A percentile compares a stretch with the other conserved stretches of the same genome.
These are phyloP conservation scores for Hololepta plana DNA, from an alignment of 2,888 invertebrate species.

Conservation along the genomic window DNA sequence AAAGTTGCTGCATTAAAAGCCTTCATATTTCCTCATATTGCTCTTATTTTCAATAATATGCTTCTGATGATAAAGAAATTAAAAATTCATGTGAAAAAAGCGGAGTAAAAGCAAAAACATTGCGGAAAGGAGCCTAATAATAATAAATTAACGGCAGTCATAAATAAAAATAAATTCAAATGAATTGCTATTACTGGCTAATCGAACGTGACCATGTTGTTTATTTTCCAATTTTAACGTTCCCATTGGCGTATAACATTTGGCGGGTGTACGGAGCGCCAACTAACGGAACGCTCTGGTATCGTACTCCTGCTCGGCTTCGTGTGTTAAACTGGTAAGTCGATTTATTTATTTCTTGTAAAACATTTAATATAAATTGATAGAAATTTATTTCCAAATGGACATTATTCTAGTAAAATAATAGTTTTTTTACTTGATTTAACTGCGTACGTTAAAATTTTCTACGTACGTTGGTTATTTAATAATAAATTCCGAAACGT, in stretches of 20 bases:
- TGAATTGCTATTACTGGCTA: too few species aligned
- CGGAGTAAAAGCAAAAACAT: too few species aligned
- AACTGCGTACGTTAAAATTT: constrained; percentile 15
- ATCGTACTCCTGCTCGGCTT: constrained; percentile 11
- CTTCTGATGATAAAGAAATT: too few species aligned
- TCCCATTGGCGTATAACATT: constrained; percentile 20
- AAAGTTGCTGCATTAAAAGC: too few species aligned
- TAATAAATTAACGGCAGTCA: too few species aligned
- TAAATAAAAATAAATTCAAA: too few species aligned
- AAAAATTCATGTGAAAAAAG: too few species aligned
- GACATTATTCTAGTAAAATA: constrained; percentile 19
- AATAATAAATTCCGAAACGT: constrained; percentile 20
- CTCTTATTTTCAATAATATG: too few species aligned
- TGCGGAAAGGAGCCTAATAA: constrained; percentile 1
- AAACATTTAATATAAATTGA: constrained; percentile 24
- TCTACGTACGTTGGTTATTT: constrained; percentile 13
- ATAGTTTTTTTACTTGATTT: constrained; percentile 25
- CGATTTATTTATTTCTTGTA: constrained; percentile 18
- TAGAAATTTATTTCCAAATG: constrained; percentile 18
- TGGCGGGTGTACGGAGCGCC: constrained; percentile 23
- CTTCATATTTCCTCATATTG: too few species aligned
- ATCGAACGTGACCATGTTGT: constrained; percentile 12
- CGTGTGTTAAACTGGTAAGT: constrained; percentile 18
- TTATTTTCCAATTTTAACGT: constrained; percentile 11
- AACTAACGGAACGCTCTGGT: constrained; percentile 21